A percentile compares a stretch with the other conserved stretches of the same genome.
These are phyloP conservation scores for Sinonovacula constricta DNA, from an alignment of 1,140 invertebrate genomes.

Conservation along the genomic window DNA sequence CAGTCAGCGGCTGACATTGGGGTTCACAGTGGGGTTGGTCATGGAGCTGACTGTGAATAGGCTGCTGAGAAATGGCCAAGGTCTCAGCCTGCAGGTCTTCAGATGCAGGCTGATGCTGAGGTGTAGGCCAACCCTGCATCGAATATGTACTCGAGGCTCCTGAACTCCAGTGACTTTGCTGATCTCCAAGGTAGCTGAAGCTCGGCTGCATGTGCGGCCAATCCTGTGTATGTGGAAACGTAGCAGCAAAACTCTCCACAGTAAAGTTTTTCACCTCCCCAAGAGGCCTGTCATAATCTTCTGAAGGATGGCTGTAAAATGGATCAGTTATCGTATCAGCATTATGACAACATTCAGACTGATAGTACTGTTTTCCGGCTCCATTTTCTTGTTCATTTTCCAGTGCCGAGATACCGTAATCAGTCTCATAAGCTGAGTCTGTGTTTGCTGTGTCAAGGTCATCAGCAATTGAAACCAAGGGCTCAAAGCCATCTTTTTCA, in stretches of 20 bases:
- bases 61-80: too few species aligned
- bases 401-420: conserved; percentile 23
- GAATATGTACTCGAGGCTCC: too few species aligned
- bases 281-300: background rate
- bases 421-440: conserved; percentile 52
- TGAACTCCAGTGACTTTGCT: background rate
- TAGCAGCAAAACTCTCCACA: conserved; percentile 47
- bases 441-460: conserved; percentile 56
- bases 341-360: background rate
- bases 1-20: background rate
- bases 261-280: conserved; percentile 22
- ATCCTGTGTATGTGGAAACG: conserved; percentile 45
- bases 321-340: background rate
- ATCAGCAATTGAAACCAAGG: conserved; percentile 50
- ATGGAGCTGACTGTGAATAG: background rate
- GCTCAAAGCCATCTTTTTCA: conserved; percentile 23
- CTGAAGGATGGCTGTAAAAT: background rate
- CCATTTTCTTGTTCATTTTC: background rate
- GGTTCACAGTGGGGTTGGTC: background rate
- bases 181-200: background rate
- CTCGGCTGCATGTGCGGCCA: conserved; percentile 13
- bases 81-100: too few species aligned
- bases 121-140: background rate
- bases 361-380: background rate
- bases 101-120: too few species aligned